Evolutionary conservation across 2,113 vertebrate species (phyloP), one percentile per base, ranked within the genome.

Genomic region (Nicator chloris): DNA sequence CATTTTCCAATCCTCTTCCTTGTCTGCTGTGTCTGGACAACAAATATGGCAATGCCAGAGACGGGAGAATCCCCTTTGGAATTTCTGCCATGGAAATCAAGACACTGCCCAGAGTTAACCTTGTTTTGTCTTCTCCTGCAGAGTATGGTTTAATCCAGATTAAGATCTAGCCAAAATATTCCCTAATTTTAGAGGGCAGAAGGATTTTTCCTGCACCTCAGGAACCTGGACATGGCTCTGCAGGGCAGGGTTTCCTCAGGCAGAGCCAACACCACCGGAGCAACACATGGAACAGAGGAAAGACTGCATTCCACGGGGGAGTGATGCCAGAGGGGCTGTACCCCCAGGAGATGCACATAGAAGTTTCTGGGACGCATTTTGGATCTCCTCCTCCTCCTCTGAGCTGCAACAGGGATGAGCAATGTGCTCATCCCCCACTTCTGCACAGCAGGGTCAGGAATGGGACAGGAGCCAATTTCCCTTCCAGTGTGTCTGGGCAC

Each of bases 401-500:
- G 47, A 60, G n/a, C 77, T 71, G 80, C 1, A 0, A 18, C 30
- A 60, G 66, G 59, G 70, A 24, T 4, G 47, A 90, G 72, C 66
- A 30, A 35, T 0, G 23, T 42, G 35, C 69, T 92, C 88, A 69
- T 66, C 63, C 63, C 75, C 53, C 42, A 22, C 33, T 40, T 13
- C 23, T 66, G 76, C 86, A 93, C 86, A 91, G 91, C 72, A 54
- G 93, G 95, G 77, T 50, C 64, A 51, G 65, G 60, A 49, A 13
- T 0, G 37, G 79, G 92, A 86, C 60, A 35, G 72, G 64, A 92
- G 88, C 82, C 80, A 76, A 15, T 44, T 94, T 77, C 64, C 71
- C 60, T 88, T 90, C 64, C 60, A 83, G 30, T 9, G 66, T 28
- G 79, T 61, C 75, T 50, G 63, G 73, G 60, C 63, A 82, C 80